These are phyloP conservation scores for Lumbricus terrestris DNA, from an alignment of 2,888 invertebrate species.

Conservation along the genomic window DNA sequence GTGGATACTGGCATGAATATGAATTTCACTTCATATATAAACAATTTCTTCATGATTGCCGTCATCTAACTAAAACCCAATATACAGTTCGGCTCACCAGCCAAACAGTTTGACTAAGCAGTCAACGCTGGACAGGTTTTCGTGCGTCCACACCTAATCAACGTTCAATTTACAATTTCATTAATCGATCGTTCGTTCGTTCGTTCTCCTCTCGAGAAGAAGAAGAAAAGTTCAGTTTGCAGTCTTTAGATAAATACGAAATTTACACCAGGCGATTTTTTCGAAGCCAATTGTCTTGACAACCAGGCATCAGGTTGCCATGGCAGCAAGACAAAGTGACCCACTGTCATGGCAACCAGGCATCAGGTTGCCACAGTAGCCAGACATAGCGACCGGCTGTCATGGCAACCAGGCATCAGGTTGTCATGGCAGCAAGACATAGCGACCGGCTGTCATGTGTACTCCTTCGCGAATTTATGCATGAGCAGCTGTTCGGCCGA, in stretches of 20 bases:
- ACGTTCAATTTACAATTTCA: slow-evolving; percentile 12
- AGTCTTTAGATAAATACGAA: slow-evolving; percentile 16
- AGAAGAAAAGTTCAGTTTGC: not conserved
- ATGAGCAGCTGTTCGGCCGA: slow-evolving; percentile 47
- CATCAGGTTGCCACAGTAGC: too few relatives aligned
- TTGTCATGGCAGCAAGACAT: not conserved
- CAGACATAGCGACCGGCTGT: too few relatives aligned
- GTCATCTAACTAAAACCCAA: not conserved
- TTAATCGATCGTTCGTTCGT: not conserved
- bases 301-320: not conserved
- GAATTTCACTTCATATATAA: not conserved
- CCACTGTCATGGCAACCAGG: too few relatives aligned
- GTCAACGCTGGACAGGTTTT: not conserved
- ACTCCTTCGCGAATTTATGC: slow-evolving; percentile 35
- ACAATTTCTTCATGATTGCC: not conserved
- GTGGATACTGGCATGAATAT: not conserved
- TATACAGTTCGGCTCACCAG: not conserved
- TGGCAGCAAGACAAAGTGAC: too few relatives aligned
- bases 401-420: too few relatives aligned
- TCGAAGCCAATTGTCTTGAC: not conserved
- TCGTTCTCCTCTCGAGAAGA: not conserved
- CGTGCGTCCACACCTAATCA: not conserved
- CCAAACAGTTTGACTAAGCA: not conserved
- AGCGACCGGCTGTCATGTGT: not conserved
- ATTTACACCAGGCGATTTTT: slow-evolving; percentile 16